Evolutionary conservation across 1,140 invertebrate species (phyloP), one percentile per base, ranked within the genome.

Genomic region (Solenopsis invicta): DNA sequence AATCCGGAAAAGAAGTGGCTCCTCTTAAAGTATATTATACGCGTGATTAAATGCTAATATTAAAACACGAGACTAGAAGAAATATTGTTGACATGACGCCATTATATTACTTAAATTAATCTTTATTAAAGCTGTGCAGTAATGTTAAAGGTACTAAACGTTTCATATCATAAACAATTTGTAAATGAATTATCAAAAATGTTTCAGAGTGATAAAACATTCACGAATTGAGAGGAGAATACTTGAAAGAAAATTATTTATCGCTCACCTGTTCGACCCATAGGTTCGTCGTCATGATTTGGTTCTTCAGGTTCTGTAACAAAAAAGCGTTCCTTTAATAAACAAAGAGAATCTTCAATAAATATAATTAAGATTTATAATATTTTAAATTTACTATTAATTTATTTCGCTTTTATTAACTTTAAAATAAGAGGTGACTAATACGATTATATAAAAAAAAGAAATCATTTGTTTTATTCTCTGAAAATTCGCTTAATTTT

Each of bases 201-300:
- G n/a, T 64, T 21, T 34, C 2, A 21, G 1, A 10, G 1, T 4
- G 24, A 41, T 37, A 41, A 54, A 54, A 54, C 18, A 54, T 41
- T 52, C 2, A 54, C 8, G 1, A 37, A 67, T 80, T 56, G 41
- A 2, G 52, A 56, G 12, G 12, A 56, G 9, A 13, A 48, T 48
- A 13, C 50, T 80, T 45, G 0, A 18, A 59, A 41, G 48, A 74
- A 74, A 88, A 88, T 90, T 66, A 86, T 86, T 89, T 92, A 85
- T 75, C 61, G 91, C 96, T 96, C 94, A 98, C 97, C 96, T 98
- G 98, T 95, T 98, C 97, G 13, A 99, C 97, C 98, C 98, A 99
- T 24, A 99, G 96, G 93, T 99, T 99, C 12, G 98, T 99, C 86
- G 98, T 99, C 98, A 99, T 98, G 88, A 98, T 98, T 95, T 98